Base-by-base conservation (phyloP, 2,113 vertebrate species). In the Rhabdornis inornatus region DNA sequence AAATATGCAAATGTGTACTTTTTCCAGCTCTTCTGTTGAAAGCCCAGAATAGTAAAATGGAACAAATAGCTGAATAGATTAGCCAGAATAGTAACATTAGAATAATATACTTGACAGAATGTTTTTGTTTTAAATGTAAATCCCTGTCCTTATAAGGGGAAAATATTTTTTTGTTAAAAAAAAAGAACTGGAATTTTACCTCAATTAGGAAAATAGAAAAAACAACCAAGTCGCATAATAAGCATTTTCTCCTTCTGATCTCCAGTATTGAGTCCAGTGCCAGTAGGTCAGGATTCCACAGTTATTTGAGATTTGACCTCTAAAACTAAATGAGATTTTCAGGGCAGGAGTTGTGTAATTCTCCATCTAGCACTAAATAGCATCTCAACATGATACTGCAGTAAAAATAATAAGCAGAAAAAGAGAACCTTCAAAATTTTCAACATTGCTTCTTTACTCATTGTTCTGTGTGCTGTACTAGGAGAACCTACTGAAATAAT, bases 1-100 rank as follows among this genome's bases (percentile, higher is more conserved):
- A 89, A 92, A 81, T 92, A 92, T 91, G 92, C 77, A 94, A 91
- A 94, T 90, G 13, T 72, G 70, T 93, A 33, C 89, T 89, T 94
- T 92, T 80, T 19, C 45, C 42, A 87, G 80, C 80, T 76, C 52
- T 82, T 82, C 45, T 91, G 15, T 71, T 87, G 72, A 69, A 83
- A 79, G 50, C 45, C 27, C 25, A 61, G 50, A 89, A 76, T 87
- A 95, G 78, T 89, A 87, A 89, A 84, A 79, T 57, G 27, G 55
- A 91, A 91, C 23, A 84, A 94, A 87, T 57, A 82, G 45, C 69
- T 65, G 77, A 84, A 72, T 35, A 89, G 40, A 87, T 80, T 76
- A 92, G 16, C 47, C 22, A 83, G 92, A 86, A 92, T 47, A 64
- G n/a, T 64, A 75, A 81, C 44, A 25, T 69, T 44, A 65, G 57